phyloP scores from a whole-genome alignment of 2,797 vertebrate species.

The Gadopsis marmoratus region DNA sequence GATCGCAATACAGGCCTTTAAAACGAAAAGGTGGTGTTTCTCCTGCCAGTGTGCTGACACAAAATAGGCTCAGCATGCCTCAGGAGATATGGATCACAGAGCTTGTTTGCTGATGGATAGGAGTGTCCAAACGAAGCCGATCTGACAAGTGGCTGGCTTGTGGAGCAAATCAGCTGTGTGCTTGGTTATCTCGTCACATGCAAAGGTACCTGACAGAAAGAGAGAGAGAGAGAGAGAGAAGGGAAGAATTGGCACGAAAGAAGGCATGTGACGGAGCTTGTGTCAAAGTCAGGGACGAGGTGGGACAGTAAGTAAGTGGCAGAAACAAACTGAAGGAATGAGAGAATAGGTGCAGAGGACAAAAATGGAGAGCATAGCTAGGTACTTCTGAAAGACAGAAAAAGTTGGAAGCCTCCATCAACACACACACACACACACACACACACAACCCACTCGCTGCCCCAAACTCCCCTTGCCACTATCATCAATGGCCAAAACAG shows the following conservation, averaged over 20 bases:
- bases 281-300: constrained; percentile 44
- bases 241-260: constrained; percentile 42
- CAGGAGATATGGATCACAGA: constrained; percentile 46
- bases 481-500: constrained; percentile 66
- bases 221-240: constrained; percentile 10
- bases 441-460: not conserved
- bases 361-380: constrained; percentile 31
- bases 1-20: constrained; percentile 26
- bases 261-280: constrained; percentile 48
- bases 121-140: constrained; percentile 61
- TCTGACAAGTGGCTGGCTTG: constrained; percentile 56
- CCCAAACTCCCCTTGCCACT: constrained; percentile 44
- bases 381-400: constrained; percentile 31
- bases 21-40: constrained; percentile 38
- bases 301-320: constrained; percentile 53
- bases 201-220: constrained; percentile 38
- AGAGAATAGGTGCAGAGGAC: constrained; percentile 23
- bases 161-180: constrained; percentile 29
- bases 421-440: constrained; percentile 17
- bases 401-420: constrained; percentile 29
- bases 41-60: constrained; percentile 16
- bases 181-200: constrained; percentile 49
- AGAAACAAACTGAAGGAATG: constrained; percentile 39
- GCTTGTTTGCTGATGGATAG: constrained; percentile 59
- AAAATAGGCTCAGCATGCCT: constrained; percentile 22